Conservation (phyloP, 2,797 vertebrate genomes). For the Oreochromis grahami region DNA sequence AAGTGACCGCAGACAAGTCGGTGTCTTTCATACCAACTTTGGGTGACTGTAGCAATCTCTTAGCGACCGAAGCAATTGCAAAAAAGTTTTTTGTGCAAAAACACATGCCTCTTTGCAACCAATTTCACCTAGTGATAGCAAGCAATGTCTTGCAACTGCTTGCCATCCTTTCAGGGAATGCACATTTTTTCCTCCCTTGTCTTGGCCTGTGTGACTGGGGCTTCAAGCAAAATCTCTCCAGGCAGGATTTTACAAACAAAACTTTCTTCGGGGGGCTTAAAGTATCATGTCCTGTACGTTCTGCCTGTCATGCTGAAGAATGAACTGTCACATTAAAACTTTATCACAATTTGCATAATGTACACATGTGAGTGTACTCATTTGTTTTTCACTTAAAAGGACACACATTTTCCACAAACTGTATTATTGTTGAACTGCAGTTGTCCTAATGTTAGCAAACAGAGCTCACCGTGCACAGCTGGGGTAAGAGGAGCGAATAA, state of each 20-base stretch:
- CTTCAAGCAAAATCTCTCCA: neutral
- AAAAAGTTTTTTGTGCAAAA: neutral
- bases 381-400: neutral
- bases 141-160: neutral
- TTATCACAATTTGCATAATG: neutral
- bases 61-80: neutral
- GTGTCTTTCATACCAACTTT: neutral
- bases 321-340: neutral
- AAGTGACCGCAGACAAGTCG: neutral
- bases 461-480: neutral
- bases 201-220: no score
- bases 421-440: neutral
- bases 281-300: neutral
- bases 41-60: neutral
- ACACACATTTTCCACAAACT: neutral
- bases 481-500: conserved; percentile 15
- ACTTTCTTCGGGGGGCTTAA: neutral
- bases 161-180: neutral
- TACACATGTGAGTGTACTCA: neutral
- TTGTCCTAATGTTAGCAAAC: conserved; percentile 10
- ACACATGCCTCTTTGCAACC: neutral
- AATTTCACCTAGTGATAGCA: neutral
- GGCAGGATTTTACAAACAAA: neutral
- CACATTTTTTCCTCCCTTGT: no score
- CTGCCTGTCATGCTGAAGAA: neutral